Conservation (phyloP, 2,113 vertebrate genomes). For the Halichoerus grypus region DNA sequence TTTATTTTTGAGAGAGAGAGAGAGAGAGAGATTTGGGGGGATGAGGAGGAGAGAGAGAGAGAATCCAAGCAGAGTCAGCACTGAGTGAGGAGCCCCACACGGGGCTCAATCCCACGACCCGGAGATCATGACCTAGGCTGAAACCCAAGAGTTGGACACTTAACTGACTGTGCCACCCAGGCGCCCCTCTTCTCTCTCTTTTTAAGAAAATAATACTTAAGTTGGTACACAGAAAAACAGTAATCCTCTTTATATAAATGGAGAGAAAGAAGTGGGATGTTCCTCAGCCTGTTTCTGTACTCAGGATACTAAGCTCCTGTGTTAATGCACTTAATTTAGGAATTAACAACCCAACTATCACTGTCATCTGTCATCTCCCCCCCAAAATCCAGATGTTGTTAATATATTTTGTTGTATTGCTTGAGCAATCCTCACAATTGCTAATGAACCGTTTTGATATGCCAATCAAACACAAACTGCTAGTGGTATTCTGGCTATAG, state of each 20-base stretch:
- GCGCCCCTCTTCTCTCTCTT: not conserved
- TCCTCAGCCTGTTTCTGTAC: conserved; percentile 34
- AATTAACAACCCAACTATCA: conserved; percentile 42
- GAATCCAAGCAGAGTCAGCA: not conserved
- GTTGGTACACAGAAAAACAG: not conserved
- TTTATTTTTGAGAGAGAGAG: not conserved
- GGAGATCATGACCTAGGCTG: not conserved
- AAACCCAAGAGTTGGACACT: not conserved
- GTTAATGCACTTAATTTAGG: conserved; percentile 66
- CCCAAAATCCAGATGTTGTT: conserved; percentile 58
- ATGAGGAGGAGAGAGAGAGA: not conserved
- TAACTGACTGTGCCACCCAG: not conserved
- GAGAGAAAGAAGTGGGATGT: not conserved
- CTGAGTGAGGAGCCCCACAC: not conserved
- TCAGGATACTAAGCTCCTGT: not conserved
- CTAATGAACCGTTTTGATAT: conserved; percentile 54
- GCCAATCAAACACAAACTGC: conserved; percentile 31
- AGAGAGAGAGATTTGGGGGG: not conserved
- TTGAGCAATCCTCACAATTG: conserved; percentile 55
- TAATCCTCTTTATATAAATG: conserved; percentile 21
- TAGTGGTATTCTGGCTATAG: conserved; percentile 23
- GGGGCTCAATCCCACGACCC: not conserved
- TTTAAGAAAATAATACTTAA: conserved; percentile 39
- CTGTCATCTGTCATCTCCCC: not conserved
- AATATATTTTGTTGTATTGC: conserved; percentile 43